A percentile compares a stretch with the other conserved stretches of the same genome.
These are phyloP conservation scores for Acanthisitta chloris DNA, from an alignment of 2,113 vertebrate genomes.

Conservation along the genomic window DNA sequence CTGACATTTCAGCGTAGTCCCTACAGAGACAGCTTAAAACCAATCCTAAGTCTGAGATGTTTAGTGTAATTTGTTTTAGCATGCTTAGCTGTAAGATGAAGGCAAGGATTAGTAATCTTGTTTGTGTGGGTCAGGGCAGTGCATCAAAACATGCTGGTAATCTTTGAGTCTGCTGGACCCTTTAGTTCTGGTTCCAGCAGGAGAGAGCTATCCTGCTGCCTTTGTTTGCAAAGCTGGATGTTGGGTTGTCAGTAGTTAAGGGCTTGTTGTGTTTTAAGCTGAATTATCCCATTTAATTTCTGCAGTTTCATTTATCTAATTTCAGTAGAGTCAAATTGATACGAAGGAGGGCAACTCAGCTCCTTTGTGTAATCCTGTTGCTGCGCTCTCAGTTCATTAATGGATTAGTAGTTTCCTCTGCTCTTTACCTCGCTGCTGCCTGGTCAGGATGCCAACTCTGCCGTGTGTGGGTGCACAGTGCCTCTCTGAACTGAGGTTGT, in stretches of 20 bases:
- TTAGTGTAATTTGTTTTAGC: background rate
- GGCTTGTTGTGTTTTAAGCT: background rate
- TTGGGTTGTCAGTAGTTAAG: background rate
- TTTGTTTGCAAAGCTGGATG: background rate
- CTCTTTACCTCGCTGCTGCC: background rate
- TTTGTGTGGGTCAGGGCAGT: background rate
- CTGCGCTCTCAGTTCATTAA: background rate
- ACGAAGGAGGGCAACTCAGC: background rate
- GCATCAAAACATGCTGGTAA: background rate
- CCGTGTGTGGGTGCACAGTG: accelerated
- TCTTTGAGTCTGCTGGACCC: background rate
- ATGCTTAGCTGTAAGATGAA: background rate
- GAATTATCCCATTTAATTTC: background rate
- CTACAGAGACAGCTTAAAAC: background rate
- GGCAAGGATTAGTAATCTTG: background rate
- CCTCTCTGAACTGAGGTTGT: background rate
- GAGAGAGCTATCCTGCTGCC: background rate
- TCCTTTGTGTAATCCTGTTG: background rate
- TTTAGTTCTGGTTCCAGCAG: background rate
- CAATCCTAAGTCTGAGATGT: background rate
- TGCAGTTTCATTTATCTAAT: background rate
- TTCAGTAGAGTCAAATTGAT: background rate
- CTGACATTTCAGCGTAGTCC: background rate
- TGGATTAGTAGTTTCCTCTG: background rate
- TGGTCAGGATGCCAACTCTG: background rate